Percentiles rank a stretch among this genome's conserved stretches.
Evolutionary conservation across 2,113 vertebrate species (phyloP).

Genomic region (Marmota monax): DNA sequence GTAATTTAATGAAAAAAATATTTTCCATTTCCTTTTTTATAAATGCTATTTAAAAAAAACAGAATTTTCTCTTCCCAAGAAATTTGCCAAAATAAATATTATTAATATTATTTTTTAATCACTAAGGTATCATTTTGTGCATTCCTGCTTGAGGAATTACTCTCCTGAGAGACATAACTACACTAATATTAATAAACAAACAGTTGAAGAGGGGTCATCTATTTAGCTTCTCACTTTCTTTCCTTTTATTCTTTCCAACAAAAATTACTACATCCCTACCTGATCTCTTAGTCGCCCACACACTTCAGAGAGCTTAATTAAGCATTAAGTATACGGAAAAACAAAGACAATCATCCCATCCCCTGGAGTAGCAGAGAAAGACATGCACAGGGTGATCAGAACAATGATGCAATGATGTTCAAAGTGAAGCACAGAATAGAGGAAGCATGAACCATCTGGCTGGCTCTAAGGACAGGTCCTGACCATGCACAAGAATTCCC

Average conservation of each 20-base stretch:
- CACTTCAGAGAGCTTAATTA: not conserved
- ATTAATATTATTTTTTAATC: not conserved
- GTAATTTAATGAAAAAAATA: conserved; percentile 13
- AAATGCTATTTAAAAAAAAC: conserved; percentile 37
- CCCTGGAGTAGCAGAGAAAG: not conserved
- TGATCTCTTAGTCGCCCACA: not conserved
- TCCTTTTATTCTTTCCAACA: not conserved
- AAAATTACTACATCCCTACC: not conserved
- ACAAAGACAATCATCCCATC: not conserved
- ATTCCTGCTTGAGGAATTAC: conserved; percentile 4
- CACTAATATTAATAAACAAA: not conserved
- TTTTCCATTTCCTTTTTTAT: not conserved
- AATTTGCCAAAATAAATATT: conserved; percentile 37
- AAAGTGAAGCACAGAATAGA: not conserved
- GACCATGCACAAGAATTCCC: not conserved
- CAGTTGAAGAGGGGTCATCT: not conserved
- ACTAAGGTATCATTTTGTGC: not conserved
- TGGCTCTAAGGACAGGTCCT: not conserved
- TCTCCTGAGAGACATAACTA: not conserved
- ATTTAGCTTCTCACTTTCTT: not conserved
- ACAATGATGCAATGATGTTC: not conserved
- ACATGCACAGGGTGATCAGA: too few species aligned
- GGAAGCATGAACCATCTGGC: not conserved
- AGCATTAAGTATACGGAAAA: not conserved
- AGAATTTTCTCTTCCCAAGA: conserved; percentile 44